Percentiles rank a stretch among this genome's conserved stretches.
Evolutionary conservation across 2,113 vertebrate species (phyloP).

Genomic region (Pluvianellus socialis): DNA sequence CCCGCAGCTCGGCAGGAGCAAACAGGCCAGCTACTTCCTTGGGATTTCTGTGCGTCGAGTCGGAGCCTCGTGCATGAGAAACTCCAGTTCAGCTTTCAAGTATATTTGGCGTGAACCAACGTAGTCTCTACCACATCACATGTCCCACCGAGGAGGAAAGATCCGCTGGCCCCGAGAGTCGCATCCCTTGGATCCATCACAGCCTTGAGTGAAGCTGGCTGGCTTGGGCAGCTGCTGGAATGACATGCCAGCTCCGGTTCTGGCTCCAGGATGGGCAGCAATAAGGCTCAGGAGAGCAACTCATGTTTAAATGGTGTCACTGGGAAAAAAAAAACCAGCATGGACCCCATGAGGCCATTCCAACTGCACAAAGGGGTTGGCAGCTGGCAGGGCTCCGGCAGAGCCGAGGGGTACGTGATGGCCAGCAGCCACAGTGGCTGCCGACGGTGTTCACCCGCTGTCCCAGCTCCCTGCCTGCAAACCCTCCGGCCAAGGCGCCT

Average conservation of each 20-base stretch:
- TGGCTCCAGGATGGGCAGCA: neutral
- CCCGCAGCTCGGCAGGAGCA: neutral
- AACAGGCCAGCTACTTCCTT: neutral
- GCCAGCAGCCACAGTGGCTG: neutral
- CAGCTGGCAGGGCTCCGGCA: neutral
- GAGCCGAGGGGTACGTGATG: neutral
- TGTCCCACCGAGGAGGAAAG: neutral
- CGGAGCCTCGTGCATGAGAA: neutral
- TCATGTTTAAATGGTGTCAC: neutral
- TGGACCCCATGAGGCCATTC: neutral
- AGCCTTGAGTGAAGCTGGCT: neutral
- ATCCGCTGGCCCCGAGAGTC: neutral
- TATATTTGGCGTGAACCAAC: neutral
- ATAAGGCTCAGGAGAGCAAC: neutral
- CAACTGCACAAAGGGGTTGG: rapidly evolving
- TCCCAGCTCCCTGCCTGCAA: neutral
- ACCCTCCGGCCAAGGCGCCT: neutral
- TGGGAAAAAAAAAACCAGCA: neutral
- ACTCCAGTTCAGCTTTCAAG: constrained; percentile 33
- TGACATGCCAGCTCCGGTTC: neutral
- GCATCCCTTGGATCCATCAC: rapidly evolving
- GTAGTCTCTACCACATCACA: neutral
- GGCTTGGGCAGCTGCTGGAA: neutral
- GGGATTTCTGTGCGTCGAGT: neutral
- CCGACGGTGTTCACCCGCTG: rapidly evolving